Evolutionary conservation across 2,888 invertebrate genomes (phyloP).

Genomic region (Lottia gigantea): DNA sequence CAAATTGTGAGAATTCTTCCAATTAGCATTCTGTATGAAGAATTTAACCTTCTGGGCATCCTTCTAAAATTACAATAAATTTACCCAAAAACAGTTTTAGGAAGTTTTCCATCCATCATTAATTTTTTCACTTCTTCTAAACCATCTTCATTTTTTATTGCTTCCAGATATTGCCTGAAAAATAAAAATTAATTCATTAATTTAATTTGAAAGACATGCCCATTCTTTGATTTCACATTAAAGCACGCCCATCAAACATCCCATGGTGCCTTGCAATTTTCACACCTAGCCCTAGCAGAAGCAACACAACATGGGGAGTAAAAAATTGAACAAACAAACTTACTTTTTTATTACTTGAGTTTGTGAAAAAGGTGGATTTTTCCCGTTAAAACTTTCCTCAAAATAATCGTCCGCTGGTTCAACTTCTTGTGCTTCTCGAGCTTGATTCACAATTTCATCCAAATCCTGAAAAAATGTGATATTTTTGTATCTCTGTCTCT

Average conservation of each 20-base stretch:
- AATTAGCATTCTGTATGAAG: no score
- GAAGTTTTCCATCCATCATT: not conserved
- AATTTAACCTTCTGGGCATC: no score
- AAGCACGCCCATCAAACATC: no score
- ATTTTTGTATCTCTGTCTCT: no score
- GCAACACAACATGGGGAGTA: no score
- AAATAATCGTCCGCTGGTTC: slow-evolving; percentile 51
- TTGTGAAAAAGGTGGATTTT: not conserved
- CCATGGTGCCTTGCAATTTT: no score
- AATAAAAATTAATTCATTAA: not conserved
- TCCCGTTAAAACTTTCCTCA: slow-evolving; percentile 27
- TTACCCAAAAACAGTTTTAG: slow-evolving; percentile 1
- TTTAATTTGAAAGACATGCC: no score
- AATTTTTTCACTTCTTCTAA: not conserved
- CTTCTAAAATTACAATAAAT: no score
- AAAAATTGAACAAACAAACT: no score
- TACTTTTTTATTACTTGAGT: slow-evolving; percentile 2
- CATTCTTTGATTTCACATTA: no score
- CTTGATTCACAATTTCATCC: slow-evolving; percentile 51
- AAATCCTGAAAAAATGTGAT: slow-evolving; percentile 41
- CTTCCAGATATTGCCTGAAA: not conserved
- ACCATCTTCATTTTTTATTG: not conserved
- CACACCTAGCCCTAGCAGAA: no score
- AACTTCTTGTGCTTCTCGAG: slow-evolving; percentile 49
- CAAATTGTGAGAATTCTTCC: no score